A percentile compares a stretch with the other conserved stretches of the same genome.
Conservation (phyloP, 2,113 vertebrate genomes). For the Petaurus breviceps region DNA sequence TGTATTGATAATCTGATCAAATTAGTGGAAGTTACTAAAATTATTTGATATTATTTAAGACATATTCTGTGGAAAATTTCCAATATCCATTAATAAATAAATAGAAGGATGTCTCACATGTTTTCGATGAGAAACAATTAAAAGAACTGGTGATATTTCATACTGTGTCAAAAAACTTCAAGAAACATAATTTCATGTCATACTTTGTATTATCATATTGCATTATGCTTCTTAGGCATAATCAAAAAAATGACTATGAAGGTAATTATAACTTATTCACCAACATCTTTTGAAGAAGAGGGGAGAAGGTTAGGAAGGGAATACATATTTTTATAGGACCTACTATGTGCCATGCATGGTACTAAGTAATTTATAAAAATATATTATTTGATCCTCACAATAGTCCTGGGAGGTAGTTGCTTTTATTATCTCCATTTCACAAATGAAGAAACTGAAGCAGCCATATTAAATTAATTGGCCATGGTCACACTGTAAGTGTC, state of each 20-base stretch:
- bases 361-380: too few relatives aligned
- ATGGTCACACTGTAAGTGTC: too few relatives aligned
- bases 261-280: not conserved
- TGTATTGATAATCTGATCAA: conserved; percentile 18
- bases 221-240: not conserved
- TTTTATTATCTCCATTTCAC: too few relatives aligned
- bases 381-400: too few relatives aligned
- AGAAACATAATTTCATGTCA: not conserved
- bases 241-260: not conserved
- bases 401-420: too few relatives aligned
- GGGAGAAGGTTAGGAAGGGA: too few relatives aligned
- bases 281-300: not conserved
- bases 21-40: not conserved
- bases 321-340: too few relatives aligned
- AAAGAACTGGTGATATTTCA: not conserved
- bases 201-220: not conserved
- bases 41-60: not conserved
- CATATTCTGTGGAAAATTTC: not conserved
- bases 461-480: too few relatives aligned
- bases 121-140: not conserved
- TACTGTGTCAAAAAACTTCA: not conserved
- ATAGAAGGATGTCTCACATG: not conserved
- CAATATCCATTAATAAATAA: not conserved
- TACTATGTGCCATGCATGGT: too few relatives aligned
- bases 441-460: too few relatives aligned